These are phyloP conservation scores for Antidorcas marsupialis DNA, from an alignment of 2,113 vertebrate species.

Conservation along the genomic window DNA sequence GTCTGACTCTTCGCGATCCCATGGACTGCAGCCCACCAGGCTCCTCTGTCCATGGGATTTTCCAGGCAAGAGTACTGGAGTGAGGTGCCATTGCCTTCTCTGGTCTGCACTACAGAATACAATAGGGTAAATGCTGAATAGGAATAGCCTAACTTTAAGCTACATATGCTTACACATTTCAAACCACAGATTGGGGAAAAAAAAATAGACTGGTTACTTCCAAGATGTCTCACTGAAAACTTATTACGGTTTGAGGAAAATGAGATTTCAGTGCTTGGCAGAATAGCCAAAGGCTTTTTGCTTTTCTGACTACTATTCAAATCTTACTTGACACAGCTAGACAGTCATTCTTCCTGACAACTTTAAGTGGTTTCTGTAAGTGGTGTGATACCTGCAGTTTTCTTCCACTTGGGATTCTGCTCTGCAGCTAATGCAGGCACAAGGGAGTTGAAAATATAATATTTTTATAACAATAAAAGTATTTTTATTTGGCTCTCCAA, in stretches of 20 bases:
- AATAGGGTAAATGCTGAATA: neutral
- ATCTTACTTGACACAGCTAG: neutral
- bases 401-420: constrained; percentile 10
- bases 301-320: constrained; percentile 27
- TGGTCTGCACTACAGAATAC: neutral
- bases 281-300: constrained; percentile 27
- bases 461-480: neutral
- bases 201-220: constrained; percentile 45
- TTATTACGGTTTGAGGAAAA: constrained; percentile 37
- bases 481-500: constrained; percentile 32
- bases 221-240: constrained; percentile 18
- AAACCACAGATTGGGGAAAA: constrained; percentile 10
- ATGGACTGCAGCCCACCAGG: too few relatives aligned
- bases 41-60: too few relatives aligned
- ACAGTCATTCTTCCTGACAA: constrained; percentile 27
- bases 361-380: neutral
- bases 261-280: neutral
- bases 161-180: constrained; percentile 21
- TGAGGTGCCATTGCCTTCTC: neutral
- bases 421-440: neutral
- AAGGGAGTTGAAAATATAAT: constrained; percentile 7
- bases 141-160: neutral
- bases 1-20: too few relatives aligned
- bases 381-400: neutral
- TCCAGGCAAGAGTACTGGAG: too few relatives aligned